Percentiles rank a stretch among this genome's conserved stretches.
These are phyloP conservation scores for Nesoenas mayeri DNA, from an alignment of 2,113 vertebrate genomes.

Conservation along the genomic window DNA sequence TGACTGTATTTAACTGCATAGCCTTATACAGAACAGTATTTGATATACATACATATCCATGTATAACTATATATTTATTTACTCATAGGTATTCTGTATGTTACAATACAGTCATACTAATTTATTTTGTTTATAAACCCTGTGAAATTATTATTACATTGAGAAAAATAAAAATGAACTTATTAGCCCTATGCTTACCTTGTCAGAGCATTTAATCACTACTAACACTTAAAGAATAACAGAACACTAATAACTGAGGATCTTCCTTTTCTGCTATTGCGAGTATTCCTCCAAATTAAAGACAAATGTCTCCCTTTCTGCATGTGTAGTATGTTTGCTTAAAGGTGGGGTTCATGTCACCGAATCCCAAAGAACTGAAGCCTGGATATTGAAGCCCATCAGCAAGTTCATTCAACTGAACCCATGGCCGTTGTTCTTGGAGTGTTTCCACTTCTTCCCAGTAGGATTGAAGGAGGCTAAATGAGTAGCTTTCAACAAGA, in stretches of 20 bases:
- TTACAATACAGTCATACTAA: not conserved
- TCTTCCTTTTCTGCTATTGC: not conserved
- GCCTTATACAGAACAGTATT: not conserved
- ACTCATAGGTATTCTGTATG: not conserved
- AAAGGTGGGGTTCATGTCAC: not conserved
- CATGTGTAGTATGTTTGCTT: not conserved
- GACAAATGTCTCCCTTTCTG: not conserved
- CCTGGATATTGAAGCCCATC: not conserved
- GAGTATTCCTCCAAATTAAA: not conserved
- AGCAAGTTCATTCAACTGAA: not conserved
- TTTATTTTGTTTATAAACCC: not conserved
- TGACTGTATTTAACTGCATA: slow-evolving; percentile 1
- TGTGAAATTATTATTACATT: not conserved
- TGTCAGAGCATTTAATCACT: not conserved
- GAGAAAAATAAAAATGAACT: not conserved
- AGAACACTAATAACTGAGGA: not conserved
- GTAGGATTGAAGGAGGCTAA: not conserved
- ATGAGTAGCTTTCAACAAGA: not conserved
- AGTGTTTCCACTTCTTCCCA: not conserved
- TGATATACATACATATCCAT: not conserved
- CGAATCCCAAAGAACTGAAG: not conserved
- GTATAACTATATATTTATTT: not conserved
- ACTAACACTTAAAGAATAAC: not conserved
- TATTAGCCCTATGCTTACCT: not conserved
- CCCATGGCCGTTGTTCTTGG: not conserved